These are phyloP conservation scores for Palloptera scutellata DNA, from an alignment of 2,888 invertebrate species.

Conservation along the genomic window DNA sequence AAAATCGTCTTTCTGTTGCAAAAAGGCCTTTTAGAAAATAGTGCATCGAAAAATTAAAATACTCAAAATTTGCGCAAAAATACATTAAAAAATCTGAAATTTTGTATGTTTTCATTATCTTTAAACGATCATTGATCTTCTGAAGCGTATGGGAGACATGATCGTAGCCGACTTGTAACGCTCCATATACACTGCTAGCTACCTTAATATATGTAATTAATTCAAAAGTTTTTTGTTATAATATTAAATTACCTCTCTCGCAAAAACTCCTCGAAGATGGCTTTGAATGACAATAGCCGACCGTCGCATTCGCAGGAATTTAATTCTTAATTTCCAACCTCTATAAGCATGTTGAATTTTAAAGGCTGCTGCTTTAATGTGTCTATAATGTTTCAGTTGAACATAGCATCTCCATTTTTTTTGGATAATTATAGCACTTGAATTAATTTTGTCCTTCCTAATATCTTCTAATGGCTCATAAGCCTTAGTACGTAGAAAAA, in stretches of 20 bases:
- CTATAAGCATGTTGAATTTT: conserved; percentile 85
- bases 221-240: too few relatives aligned
- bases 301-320: conserved; percentile 81
- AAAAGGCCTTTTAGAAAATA: too few relatives aligned
- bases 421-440: conserved; percentile 79
- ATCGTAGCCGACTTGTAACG: too few relatives aligned
- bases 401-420: conserved; percentile 76
- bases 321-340: conserved; percentile 84
- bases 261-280: conserved; percentile 88
- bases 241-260: conserved; percentile 76
- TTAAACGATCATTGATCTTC: too few relatives aligned
- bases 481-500: conserved; percentile 81
- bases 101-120: too few relatives aligned
- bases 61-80: too few relatives aligned
- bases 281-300: conserved; percentile 87
- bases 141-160: too few relatives aligned
- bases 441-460: conserved; percentile 73
- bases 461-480: conserved; percentile 86
- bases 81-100: too few relatives aligned
- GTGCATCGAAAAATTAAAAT: too few relatives aligned
- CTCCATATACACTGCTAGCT: too few relatives aligned
- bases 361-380: conserved; percentile 73
- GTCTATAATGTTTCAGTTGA: conserved; percentile 73
- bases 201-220: too few relatives aligned
- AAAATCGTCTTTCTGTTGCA: too few relatives aligned